phyloP scores from a whole-genome alignment of 2,888 invertebrate genomes.

The Allophyes oxyacanthae region DNA sequence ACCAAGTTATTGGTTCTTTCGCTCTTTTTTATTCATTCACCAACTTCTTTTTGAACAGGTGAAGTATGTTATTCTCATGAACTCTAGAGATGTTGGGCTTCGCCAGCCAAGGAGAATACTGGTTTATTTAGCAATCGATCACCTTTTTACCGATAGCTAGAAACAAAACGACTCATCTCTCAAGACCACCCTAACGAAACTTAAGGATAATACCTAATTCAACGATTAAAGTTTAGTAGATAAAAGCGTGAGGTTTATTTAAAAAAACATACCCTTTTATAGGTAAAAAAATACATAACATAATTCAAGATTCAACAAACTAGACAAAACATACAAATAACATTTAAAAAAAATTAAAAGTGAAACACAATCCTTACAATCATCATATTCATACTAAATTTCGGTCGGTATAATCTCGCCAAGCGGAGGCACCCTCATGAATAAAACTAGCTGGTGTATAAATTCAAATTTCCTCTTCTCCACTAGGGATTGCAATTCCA shows the following conservation, averaged over 20 bases:
- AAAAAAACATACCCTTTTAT: background rate
- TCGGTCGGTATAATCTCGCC: constrained; percentile 69
- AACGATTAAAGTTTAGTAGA: too few relatives aligned
- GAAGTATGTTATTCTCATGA: too few relatives aligned
- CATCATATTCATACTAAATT: constrained; percentile 67
- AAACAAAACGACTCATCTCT: too few relatives aligned
- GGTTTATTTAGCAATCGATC: too few relatives aligned
- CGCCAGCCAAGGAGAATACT: too few relatives aligned
- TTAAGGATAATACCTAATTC: too few relatives aligned
- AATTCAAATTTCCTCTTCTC: constrained; percentile 89
- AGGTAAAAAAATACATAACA: background rate
- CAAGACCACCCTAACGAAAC: too few relatives aligned
- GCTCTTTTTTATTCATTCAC: too few relatives aligned
- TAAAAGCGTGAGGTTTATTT: background rate
- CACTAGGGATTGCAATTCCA: too few relatives aligned
- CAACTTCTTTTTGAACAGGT: too few relatives aligned
- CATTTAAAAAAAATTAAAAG: constrained; percentile 51
- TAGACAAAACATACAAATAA: constrained; percentile 15
- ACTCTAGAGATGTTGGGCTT: too few relatives aligned
- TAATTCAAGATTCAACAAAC: constrained; percentile 8
- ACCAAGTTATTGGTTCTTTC: background rate
- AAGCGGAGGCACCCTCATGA: constrained; percentile 78
- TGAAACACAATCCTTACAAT: constrained; percentile 63
- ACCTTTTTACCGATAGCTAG: background rate
- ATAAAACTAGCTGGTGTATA: constrained; percentile 88